These are phyloP conservation scores for Neopelma chrysocephalum DNA, from an alignment of 2,797 vertebrate species.

Conservation along the genomic window DNA sequence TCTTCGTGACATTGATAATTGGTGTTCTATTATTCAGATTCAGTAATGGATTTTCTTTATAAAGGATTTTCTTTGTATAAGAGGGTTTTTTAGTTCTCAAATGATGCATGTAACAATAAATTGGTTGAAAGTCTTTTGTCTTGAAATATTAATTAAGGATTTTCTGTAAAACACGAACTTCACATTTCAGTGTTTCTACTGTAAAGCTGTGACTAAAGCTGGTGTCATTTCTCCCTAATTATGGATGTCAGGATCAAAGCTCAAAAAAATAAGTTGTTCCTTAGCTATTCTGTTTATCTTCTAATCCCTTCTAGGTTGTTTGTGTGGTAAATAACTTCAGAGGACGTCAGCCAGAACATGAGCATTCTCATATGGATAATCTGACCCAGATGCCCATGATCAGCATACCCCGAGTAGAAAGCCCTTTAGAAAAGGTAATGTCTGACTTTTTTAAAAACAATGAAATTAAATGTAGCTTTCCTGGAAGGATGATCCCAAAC, in stretches of 20 bases:
- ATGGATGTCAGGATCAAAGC: not conserved
- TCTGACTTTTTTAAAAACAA: conserved; percentile 73
- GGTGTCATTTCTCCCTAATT: conserved; percentile 6
- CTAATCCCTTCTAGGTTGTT: conserved; percentile 84
- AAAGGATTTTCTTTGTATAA: not conserved
- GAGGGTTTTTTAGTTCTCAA: not conserved
- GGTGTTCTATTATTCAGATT: not conserved
- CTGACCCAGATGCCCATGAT: conserved; percentile 79
- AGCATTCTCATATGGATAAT: conserved; percentile 79
- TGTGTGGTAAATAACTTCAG: conserved; percentile 98
- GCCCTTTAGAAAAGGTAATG: conserved; percentile 95
- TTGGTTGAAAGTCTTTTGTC: not conserved
- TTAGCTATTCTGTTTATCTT: conserved; percentile 44
- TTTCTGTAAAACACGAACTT: conserved; percentile 26
- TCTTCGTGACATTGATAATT: not conserved
- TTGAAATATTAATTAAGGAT: conserved; percentile 32
- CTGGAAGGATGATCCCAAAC: not conserved
- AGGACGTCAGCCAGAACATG: conserved; percentile 89
- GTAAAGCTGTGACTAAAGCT: conserved; percentile 13
- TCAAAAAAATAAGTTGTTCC: not conserved
- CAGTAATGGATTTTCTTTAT: not conserved
- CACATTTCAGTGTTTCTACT: not conserved
- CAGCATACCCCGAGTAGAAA: conserved; percentile 89
- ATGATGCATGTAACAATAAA: not conserved
- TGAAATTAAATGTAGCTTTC: not conserved